Conservation (phyloP, 2,888 invertebrate genomes). For the Cybosia mesomella region DNA sequence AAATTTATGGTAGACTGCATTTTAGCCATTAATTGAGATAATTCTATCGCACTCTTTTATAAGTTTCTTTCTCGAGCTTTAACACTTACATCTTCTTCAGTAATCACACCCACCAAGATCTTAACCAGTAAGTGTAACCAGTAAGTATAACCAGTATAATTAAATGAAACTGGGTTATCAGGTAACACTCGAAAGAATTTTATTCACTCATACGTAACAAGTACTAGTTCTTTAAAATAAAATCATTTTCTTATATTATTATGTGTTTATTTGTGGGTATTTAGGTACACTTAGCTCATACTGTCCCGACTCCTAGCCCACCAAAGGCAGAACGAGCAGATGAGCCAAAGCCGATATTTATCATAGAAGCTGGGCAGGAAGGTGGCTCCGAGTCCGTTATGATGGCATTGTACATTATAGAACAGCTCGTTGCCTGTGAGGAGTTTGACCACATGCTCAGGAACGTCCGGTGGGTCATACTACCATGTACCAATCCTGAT, state of each 20-base stretch:
- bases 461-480: slow-evolving; percentile 71
- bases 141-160: too few species aligned
- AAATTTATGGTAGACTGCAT: too few species aligned
- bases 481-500: slow-evolving; percentile 77
- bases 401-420: slow-evolving; percentile 69
- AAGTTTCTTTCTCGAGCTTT: too few species aligned
- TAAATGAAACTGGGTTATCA: too few species aligned
- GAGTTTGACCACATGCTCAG: slow-evolving; percentile 66
- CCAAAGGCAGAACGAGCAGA: slow-evolving; percentile 16
- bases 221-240: too few species aligned
- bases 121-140: too few species aligned
- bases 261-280: not conserved
- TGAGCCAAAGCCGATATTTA: slow-evolving; percentile 60
- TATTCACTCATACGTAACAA: too few species aligned
- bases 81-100: too few species aligned
- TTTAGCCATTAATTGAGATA: too few species aligned
- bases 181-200: too few species aligned
- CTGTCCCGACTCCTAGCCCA: not conserved
- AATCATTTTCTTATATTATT: not conserved
- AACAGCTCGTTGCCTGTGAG: slow-evolving; percentile 73
- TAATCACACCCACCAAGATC: too few species aligned
- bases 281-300: slow-evolving; percentile 22
- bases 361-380: slow-evolving; percentile 77
- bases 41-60: too few species aligned
- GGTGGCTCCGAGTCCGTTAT: slow-evolving; percentile 66